phyloP scores from a whole-genome alignment of 2,888 invertebrate species.

The Cephonodes hylas region DNA sequence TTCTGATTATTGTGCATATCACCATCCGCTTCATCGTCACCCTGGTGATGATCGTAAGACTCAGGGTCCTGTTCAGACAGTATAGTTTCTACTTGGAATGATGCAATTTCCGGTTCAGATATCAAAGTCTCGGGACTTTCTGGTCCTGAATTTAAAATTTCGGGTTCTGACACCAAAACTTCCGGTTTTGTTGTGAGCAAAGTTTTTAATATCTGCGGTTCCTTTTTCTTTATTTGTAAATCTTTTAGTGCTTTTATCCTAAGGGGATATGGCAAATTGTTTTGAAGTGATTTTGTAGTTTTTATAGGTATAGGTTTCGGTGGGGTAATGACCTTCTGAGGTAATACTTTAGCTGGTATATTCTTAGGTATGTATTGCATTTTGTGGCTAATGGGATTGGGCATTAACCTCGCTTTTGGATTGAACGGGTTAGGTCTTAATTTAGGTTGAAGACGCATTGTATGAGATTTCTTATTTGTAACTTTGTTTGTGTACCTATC shows the following conservation, averaged over 20 bases:
- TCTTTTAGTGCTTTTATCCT: constrained; percentile 78
- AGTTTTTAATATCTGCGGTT: constrained; percentile 77
- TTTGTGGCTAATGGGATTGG: constrained; percentile 74
- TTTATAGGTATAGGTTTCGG: constrained; percentile 70
- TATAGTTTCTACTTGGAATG: constrained; percentile 76
- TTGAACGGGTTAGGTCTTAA: constrained; percentile 76
- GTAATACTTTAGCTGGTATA: constrained; percentile 53
- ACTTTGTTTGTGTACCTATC: constrained; percentile 77
- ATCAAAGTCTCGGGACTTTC: constrained; percentile 77
- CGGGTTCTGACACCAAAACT: constrained; percentile 72
- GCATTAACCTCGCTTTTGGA: constrained; percentile 73
- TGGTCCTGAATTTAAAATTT: constrained; percentile 74
- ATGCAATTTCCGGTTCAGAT: constrained; percentile 77
- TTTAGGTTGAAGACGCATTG: constrained; percentile 64
- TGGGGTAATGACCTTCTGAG: constrained; percentile 52
- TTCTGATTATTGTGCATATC: constrained; percentile 52
- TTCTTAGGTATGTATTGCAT: constrained; percentile 64
- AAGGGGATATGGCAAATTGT: constrained; percentile 71
- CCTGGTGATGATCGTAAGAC: constrained; percentile 51
- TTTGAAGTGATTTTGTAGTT: constrained; percentile 52
- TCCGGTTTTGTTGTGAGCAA: constrained; percentile 73
- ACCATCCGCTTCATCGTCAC: constrained; percentile 48
- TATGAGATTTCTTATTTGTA: constrained; percentile 53
- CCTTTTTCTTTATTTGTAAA: constrained; percentile 74
- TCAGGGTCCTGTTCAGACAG: constrained; percentile 73